A percentile compares a stretch with the other conserved stretches of the same genome.
These are phyloP conservation scores for Drosophila borealis DNA, from an alignment of 2,888 invertebrate species.

Conservation along the genomic window DNA sequence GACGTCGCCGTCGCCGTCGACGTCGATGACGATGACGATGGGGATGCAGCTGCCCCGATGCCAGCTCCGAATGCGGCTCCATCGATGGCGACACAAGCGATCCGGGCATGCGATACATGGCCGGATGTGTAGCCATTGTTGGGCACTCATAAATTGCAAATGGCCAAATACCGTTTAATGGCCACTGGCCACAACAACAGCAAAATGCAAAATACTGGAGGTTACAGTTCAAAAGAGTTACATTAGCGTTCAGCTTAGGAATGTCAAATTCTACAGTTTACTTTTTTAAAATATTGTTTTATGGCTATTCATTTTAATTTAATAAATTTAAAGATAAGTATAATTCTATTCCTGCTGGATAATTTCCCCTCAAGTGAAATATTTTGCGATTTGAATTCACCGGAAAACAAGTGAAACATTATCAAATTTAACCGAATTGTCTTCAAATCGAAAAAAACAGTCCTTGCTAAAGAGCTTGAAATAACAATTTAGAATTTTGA, in stretches of 20 bases:
- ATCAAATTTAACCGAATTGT: too few species aligned
- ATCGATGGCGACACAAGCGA: conserved; percentile 17
- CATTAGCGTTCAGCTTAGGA: conserved; percentile 18
- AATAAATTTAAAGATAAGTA: too few species aligned
- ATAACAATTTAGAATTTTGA: too few species aligned
- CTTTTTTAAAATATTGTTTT: too few species aligned
- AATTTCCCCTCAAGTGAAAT: too few species aligned
- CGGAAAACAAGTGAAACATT: too few species aligned
- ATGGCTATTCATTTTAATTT: too few species aligned
- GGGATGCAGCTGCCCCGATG: conserved; percentile 6
- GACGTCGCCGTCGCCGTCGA: conserved; percentile 1
- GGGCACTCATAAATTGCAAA: conserved; percentile 81
- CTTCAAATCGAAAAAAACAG: too few species aligned
- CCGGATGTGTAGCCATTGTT: conserved; percentile 67
- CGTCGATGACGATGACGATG: conserved; percentile 8
- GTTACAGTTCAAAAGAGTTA: conserved; percentile 7
- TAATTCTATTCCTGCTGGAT: too few species aligned
- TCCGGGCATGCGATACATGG: conserved; percentile 30
- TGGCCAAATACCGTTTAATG: conserved; percentile 82
- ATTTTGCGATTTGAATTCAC: too few species aligned
- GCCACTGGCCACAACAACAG: conserved; percentile 57
- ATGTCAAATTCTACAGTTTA: neutral
- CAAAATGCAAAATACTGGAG: conserved; percentile 33
- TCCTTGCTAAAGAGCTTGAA: too few species aligned
- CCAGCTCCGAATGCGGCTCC: neutral